phyloP scores from a whole-genome alignment of 2,797 vertebrate genomes.

The Megaceryle alcyon region DNA sequence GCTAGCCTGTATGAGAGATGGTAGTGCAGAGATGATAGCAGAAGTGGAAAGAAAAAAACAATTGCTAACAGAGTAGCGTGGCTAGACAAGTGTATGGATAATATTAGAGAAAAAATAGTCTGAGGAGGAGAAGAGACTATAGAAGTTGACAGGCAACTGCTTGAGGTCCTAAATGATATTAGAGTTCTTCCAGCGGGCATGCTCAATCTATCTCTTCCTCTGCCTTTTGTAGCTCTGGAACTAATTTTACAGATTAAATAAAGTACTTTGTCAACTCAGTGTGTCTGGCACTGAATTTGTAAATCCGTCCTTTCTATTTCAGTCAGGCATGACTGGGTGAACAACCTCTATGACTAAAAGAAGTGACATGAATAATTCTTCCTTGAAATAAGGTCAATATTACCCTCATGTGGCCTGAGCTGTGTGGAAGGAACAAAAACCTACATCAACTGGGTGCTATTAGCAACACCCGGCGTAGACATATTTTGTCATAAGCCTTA shows the following conservation, averaged over 20 bases:
- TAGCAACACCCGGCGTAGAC: neutral
- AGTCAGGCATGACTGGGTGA: conserved; percentile 52
- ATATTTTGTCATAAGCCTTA: neutral
- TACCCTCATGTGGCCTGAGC: conserved; percentile 52
- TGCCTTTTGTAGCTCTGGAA: conserved; percentile 46
- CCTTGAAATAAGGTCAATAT: conserved; percentile 70
- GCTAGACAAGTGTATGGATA: neutral
- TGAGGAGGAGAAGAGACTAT: neutral
- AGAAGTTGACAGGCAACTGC: neutral
- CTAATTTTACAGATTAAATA: conserved; percentile 72
- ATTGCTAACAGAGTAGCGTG: neutral
- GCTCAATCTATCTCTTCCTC: conserved; percentile 25
- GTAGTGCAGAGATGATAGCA: neutral
- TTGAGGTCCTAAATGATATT: conserved; percentile 21
- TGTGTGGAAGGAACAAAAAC: conserved; percentile 41
- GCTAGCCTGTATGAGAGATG: neutral
- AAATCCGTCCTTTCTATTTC: conserved; percentile 67
- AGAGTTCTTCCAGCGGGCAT: conserved; percentile 5
- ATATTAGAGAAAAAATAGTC: neutral
- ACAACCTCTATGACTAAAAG: conserved; percentile 60
- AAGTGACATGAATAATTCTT: conserved; percentile 72
- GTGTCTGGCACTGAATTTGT: conserved; percentile 60
- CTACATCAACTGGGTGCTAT: conserved; percentile 14
- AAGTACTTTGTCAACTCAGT: conserved; percentile 16
- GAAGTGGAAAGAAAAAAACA: neutral